Base-by-base conservation (phyloP, 2,797 vertebrate genomes). In the Galagoides demidoff region DNA sequence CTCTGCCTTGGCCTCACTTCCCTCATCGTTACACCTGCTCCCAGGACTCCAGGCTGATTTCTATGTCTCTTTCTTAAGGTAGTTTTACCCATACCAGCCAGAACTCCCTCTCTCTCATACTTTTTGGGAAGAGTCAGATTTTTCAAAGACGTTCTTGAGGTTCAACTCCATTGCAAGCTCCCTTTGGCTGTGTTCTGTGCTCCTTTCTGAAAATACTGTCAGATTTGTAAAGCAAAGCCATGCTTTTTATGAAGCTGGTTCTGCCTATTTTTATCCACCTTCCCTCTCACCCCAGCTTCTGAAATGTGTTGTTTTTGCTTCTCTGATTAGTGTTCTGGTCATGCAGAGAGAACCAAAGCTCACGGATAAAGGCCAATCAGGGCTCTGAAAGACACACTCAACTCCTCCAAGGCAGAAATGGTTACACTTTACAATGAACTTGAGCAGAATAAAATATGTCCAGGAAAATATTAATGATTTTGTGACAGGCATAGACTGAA, bases 231-330 rank as follows among this genome's bases (percentile, higher is more conserved):
- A 89, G 92, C 52, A 90, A 55, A 49, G 25, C 77, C 74, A 83
- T 71, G 89, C 89, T 92, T 90, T 73, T 73, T 90, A 66, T 45
- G 89, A 96, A 95, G 90, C 84, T 14, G 70, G 95, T 87, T 87
- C 25, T 96, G 88, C 77, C 96, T 96, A 89, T 95, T 96, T 97
- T 97, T 94, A 97, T 68, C 94, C 86, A 23, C 29, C 93, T 70
- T 84, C 81, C 85, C 86, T 92, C 85, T 90, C 39, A 55, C 70
- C 61, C 71, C 84, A 45, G 64, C 34, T 59, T 71, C 78, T 73
- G 90, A 95, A 87, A 90, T 34, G 87, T 43, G 78, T 29, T 83
- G 92, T 25, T 91, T 59, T 49, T 81, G 45, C 82, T 95, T 85
- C 61, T 93, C 92, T 96, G 92, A 96, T 95, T 91, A 95, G 92